Evolutionary conservation across 2,113 vertebrate species (phyloP), one percentile per base, ranked within the genome.

Genomic region (Pseudolaguvia tuberculata): DNA sequence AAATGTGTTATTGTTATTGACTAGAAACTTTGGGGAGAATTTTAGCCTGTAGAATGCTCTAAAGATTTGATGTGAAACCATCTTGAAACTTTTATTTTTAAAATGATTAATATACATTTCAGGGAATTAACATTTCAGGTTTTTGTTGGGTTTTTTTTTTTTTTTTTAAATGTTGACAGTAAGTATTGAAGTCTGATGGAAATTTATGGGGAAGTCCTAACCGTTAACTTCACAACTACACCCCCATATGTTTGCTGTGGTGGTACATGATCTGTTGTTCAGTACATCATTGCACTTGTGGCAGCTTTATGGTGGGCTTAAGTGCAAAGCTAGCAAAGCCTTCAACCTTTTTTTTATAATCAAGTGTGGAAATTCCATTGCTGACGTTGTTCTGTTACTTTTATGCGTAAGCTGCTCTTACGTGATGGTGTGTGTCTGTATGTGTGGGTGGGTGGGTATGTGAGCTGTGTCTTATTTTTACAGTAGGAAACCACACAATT

Each of bases 291-390:
- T 8, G 8, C 10, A 23, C 39, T 58, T 25, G 59, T 72, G 48
- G 31, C 67, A 48, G 57, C 31, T 39, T 69, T 13, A 56, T 56
- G 80, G 77, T 79, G 77, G 77, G 80, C 79, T 75, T 71, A 75
- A 62, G 45, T 62, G 48, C 73, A 68, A 68, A 17, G 51, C 2
- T 52, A 29, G 55, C 20, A 66, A 61, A 66, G 63, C 25, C 59
- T 70, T 53, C 0, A 18, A 45, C 27, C 62, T 63, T 73, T 75
- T 72, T 39, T 75, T 72, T 42, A 69, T 57, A 23, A 57, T 21
- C 20, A 39, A 62, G 53, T 7, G 1, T 81, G 80, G 80, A 81
- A 81, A 81, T 81, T 79, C 80, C 80, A 61, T 70, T 23, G 25
- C 47, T 80, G 79, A 72, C 53, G 76, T 75, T 8, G 0, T 21